Percentiles rank a stretch among this genome's conserved stretches.
Conservation (phyloP, 2,797 vertebrate genomes). For the Meda fulgida region DNA sequence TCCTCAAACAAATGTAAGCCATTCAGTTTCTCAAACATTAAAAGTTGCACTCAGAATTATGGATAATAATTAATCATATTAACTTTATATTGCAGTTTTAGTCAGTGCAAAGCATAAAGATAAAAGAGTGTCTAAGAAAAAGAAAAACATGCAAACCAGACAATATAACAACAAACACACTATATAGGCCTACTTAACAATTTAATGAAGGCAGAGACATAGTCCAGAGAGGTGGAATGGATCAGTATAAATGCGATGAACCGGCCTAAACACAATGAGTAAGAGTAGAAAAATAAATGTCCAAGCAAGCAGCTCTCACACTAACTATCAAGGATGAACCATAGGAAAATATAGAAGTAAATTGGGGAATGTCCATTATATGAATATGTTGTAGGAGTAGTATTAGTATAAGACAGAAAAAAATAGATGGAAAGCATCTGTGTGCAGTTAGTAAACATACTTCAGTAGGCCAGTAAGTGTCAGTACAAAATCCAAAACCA, state of each 20-base stretch:
- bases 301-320: neutral
- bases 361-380: neutral
- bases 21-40: conserved; percentile 6
- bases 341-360: neutral
- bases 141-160: neutral
- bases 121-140: neutral
- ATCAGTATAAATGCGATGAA: neutral
- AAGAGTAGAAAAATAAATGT: neutral
- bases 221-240: neutral
- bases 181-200: neutral
- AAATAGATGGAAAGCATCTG: neutral
- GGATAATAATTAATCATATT: neutral
- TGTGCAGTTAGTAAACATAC: neutral
- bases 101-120: neutral
- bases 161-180: too few species aligned
- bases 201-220: neutral
- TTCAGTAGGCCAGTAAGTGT: neutral
- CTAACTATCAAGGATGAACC: neutral
- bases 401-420: neutral
- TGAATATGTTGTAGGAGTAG: neutral
- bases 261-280: neutral
- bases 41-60: neutral
- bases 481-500: neutral
- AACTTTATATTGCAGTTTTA: neutral
- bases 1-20: neutral